Evolutionary conservation across 2,888 invertebrate species (phyloP).

Genomic region (Eupithecia dodoneata): DNA sequence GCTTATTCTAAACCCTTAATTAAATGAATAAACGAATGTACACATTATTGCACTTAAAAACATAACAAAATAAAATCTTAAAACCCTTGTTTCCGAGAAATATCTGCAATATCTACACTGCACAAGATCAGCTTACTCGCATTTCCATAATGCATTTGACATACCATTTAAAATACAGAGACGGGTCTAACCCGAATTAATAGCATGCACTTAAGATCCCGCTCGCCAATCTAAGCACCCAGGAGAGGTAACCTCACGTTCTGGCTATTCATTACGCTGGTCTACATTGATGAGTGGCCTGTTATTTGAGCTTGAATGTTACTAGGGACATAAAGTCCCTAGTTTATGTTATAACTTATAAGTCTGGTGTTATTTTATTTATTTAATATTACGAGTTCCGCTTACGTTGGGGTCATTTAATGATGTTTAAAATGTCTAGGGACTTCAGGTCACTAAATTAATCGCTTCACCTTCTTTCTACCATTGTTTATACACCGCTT

Average conservation of each 20-base stretch:
- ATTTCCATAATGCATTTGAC: constrained; percentile 5
- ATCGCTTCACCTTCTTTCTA: too few species aligned
- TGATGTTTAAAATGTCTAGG: background rate
- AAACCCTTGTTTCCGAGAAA: background rate
- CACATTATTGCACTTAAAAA: too few species aligned
- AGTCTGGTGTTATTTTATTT: background rate
- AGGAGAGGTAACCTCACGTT: constrained; percentile 6
- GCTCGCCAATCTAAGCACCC: constrained; percentile 11
- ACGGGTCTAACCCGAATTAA: constrained; percentile 6
- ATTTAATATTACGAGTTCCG: background rate
- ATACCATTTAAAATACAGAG: background rate
- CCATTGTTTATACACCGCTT: too few species aligned
- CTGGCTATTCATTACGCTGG: constrained; percentile 22
- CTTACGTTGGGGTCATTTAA: background rate
- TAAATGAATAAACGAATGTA: too few species aligned
- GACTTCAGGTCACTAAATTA: too few species aligned
- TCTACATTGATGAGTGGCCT: constrained; percentile 21
- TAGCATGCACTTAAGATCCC: background rate
- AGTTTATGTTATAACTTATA: background rate
- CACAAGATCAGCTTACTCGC: constrained; percentile 4
- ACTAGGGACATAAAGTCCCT: too few species aligned
- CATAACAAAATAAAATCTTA: too few species aligned
- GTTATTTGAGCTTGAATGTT: constrained; percentile 3
- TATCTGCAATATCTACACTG: background rate
- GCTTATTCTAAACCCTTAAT: background rate